Evolutionary conservation across 2,797 vertebrate genomes (phyloP).

Genomic region (Etheostoma perlongum): DNA sequence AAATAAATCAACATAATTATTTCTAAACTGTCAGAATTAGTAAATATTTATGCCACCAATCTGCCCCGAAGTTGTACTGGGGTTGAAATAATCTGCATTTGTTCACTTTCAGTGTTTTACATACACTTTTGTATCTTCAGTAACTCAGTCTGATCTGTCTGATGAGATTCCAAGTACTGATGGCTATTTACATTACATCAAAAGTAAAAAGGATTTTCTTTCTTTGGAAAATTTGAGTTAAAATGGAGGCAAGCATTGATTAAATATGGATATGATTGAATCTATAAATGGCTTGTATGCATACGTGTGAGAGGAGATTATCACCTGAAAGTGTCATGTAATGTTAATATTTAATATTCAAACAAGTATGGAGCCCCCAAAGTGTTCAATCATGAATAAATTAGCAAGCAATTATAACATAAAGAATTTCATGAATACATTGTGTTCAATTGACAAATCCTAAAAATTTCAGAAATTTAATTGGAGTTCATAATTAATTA

Average conservation of each 20-base stretch:
- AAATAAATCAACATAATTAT: not conserved
- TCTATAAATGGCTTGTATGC: conserved; percentile 17
- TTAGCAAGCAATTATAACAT: not conserved
- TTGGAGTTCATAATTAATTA: no score
- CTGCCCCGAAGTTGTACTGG: not conserved
- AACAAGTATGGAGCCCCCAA: not conserved
- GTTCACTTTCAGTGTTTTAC: not conserved
- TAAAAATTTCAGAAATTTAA: not conserved
- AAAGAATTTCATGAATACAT: not conserved
- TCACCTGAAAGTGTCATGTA: conserved; percentile 1
- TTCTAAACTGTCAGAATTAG: not conserved
- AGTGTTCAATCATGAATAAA: not conserved
- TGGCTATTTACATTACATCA: conserved; percentile 39
- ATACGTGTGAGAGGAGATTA: conserved; percentile 13
- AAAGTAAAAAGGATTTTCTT: conserved; percentile 14
- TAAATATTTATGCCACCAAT: not conserved
- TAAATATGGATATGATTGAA: conserved; percentile 5
- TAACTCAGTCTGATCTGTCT: conserved; percentile 5
- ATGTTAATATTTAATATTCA: not conserved
- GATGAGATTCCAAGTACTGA: not conserved
- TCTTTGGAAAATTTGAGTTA: conserved; percentile 36
- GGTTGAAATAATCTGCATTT: not conserved
- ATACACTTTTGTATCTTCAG: conserved; percentile 7
- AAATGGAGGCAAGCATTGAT: conserved; percentile 32
- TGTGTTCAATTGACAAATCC: not conserved